These are phyloP conservation scores for Lamellibrachia luymesi DNA, from an alignment of 1,140 invertebrate genomes.

Conservation along the genomic window DNA sequence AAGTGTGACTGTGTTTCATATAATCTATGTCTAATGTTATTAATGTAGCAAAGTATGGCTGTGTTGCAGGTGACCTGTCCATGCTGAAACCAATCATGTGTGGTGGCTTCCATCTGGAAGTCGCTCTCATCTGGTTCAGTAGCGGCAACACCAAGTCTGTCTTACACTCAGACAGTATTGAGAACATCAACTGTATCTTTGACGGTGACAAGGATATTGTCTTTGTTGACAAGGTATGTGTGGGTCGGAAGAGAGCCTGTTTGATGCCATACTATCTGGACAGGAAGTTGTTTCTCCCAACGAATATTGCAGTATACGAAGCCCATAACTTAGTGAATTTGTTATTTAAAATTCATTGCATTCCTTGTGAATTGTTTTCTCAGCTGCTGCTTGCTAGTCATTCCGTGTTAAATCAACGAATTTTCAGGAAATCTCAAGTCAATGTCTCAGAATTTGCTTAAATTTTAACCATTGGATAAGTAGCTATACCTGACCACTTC, in stretches of 20 bases:
- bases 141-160: constrained; percentile 30
- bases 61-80: constrained; percentile 5
- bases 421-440: too few relatives aligned
- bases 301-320: too few relatives aligned
- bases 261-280: not conserved
- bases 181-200: constrained; percentile 31
- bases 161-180: constrained; percentile 27
- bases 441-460: too few relatives aligned
- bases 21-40: not conserved
- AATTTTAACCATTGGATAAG: too few relatives aligned
- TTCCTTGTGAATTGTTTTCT: too few relatives aligned
- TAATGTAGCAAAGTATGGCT: not conserved
- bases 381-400: too few relatives aligned
- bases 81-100: constrained; percentile 8
- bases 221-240: constrained; percentile 28
- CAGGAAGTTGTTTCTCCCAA: too few relatives aligned
- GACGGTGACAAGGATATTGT: constrained; percentile 28
- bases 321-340: too few relatives aligned
- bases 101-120: constrained; percentile 15
- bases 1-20: not conserved
- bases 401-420: too few relatives aligned
- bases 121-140: constrained; percentile 27
- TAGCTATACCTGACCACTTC: too few relatives aligned
- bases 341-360: too few relatives aligned
- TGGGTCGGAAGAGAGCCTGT: not conserved